Percentiles rank a stretch among this genome's conserved stretches.
These are phyloP conservation scores for Ophion ventricosus DNA, from an alignment of 2,888 invertebrate species.

Conservation along the genomic window DNA sequence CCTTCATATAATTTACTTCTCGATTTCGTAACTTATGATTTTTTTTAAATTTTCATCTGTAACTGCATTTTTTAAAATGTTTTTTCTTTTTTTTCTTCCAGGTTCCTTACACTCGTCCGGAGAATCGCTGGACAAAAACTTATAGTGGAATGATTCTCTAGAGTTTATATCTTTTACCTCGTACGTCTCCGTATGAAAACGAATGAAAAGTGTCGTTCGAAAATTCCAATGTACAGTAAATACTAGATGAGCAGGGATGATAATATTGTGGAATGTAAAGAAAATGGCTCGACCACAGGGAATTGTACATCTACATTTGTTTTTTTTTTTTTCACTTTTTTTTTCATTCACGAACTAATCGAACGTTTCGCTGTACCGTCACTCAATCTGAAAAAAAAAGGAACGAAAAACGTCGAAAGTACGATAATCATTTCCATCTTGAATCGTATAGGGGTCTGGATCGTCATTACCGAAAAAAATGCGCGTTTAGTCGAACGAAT, in stretches of 20 bases:
- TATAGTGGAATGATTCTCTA: slow-evolving; percentile 79
- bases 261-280: slow-evolving; percentile 46
- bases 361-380: slow-evolving; percentile 20
- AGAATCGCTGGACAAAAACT: slow-evolving; percentile 81
- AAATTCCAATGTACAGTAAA: slow-evolving; percentile 68
- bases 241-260: slow-evolving; percentile 59
- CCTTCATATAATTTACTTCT: not conserved
- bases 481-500: not conserved
- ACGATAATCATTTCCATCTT: slow-evolving; percentile 44
- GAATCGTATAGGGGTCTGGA: slow-evolving; percentile 24
- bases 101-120: slow-evolving; percentile 82
- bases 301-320: slow-evolving; percentile 47
- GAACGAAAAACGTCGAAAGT: slow-evolving; percentile 22
- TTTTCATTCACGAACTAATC: slow-evolving; percentile 13
- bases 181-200: slow-evolving; percentile 49
- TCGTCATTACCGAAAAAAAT: slow-evolving; percentile 20
- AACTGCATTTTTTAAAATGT: not conserved
- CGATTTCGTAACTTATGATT: not conserved
- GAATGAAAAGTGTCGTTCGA: slow-evolving; percentile 54
- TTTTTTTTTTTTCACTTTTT: slow-evolving; percentile 36
- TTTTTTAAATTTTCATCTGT: not conserved
- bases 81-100: slow-evolving; percentile 70
- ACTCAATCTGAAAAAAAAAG: slow-evolving; percentile 27
- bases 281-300: slow-evolving; percentile 20
- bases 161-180: slow-evolving; percentile 71